Conservation (phyloP, 2,888 invertebrate genomes). For the Drosophila subsilvestris region DNA sequence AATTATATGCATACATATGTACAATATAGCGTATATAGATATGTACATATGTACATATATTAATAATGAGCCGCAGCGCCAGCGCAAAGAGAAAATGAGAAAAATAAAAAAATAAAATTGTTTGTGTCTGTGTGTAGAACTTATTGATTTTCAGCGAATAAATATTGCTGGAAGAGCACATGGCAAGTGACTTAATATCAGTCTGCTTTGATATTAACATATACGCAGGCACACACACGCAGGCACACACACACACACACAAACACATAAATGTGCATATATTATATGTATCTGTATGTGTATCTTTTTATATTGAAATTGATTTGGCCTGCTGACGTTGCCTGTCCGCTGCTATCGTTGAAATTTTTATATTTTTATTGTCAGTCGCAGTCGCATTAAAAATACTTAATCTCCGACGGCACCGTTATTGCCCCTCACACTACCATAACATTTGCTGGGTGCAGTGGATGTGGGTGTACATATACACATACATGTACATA, state of each 20-base stretch:
- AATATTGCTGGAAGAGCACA: slow-evolving; percentile 49
- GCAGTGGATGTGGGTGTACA: slow-evolving; percentile 7
- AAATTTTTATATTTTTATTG: slow-evolving; percentile 73
- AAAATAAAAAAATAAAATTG: slow-evolving; percentile 34
- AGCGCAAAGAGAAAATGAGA: slow-evolving; percentile 61
- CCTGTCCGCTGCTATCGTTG: slow-evolving; percentile 65
- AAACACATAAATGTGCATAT: neutral
- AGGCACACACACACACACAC: slow-evolving; percentile 14
- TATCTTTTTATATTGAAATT: slow-evolving; percentile 63
- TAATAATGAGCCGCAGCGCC: slow-evolving; percentile 65
- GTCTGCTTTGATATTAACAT: slow-evolving; percentile 40
- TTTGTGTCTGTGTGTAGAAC: slow-evolving; percentile 63
- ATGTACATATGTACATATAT: slow-evolving; percentile 55
- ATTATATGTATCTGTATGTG: slow-evolving; percentile 15
- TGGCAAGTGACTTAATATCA: slow-evolving; percentile 54
- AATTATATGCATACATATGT: slow-evolving; percentile 67
- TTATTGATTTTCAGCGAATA: slow-evolving; percentile 79
- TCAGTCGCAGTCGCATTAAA: slow-evolving; percentile 77
- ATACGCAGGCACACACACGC: slow-evolving; percentile 33
- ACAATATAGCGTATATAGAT: slow-evolving; percentile 61
- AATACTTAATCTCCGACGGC: slow-evolving; percentile 78
- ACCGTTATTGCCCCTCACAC: slow-evolving; percentile 60
- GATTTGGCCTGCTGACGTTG: slow-evolving; percentile 61
- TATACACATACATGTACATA: neutral
- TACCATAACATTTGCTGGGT: slow-evolving; percentile 29